A percentile compares a stretch with the other conserved stretches of the same genome.
Conservation (phyloP, 2,888 invertebrate species). For the Agrilus biguttatus region DNA sequence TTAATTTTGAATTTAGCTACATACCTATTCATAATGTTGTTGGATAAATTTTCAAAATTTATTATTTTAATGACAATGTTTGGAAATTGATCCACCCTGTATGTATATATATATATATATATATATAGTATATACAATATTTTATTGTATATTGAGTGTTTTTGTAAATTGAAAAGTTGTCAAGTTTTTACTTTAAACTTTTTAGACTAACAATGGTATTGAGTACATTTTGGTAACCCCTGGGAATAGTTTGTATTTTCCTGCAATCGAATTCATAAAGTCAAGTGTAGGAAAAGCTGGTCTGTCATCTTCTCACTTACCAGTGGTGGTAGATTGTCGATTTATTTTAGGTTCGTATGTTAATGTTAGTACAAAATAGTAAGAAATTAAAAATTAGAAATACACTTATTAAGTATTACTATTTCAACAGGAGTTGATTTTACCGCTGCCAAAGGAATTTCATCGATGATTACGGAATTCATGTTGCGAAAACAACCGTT, state of each 20-base stretch:
- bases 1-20: too few relatives aligned
- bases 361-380: slow-evolving; percentile 1
- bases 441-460: slow-evolving; percentile 74
- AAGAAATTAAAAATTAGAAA: not conserved
- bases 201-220: slow-evolving; percentile 49
- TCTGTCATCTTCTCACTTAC: slow-evolving; percentile 45
- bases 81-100: too few relatives aligned
- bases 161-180: too few relatives aligned
- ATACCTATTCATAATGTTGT: too few relatives aligned
- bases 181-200: not conserved
- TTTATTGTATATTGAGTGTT: too few relatives aligned
- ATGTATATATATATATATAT: too few relatives aligned
- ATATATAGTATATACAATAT: too few relatives aligned
- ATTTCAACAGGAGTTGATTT: slow-evolving; percentile 56
- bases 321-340: slow-evolving; percentile 70
- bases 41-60: too few relatives aligned
- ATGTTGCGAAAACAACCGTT: slow-evolving; percentile 55
- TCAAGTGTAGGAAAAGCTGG: slow-evolving; percentile 66
- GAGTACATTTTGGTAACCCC: slow-evolving; percentile 66
- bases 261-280: slow-evolving; percentile 70
- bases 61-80: too few relatives aligned
- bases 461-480: slow-evolving; percentile 59
- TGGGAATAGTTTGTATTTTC: slow-evolving; percentile 67
- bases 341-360: slow-evolving; percentile 48
- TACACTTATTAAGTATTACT: not conserved